Conservation (phyloP, 2,888 invertebrate genomes). For the Candidula unifasciata region DNA sequence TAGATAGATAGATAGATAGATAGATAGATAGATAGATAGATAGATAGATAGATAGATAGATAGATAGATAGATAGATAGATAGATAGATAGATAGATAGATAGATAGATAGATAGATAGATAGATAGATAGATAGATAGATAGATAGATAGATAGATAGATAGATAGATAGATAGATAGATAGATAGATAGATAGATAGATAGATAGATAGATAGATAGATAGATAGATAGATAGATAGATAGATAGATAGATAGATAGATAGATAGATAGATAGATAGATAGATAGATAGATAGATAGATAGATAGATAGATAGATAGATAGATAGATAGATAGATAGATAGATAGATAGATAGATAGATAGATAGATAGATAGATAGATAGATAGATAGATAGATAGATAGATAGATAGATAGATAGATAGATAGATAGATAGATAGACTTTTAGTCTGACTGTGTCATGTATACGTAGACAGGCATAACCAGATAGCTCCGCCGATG, state of each 20-base stretch:
- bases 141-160: not conserved
- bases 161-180: not conserved
- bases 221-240: not conserved
- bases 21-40: not conserved
- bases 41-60: not conserved
- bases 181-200: not conserved
- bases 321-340: too few species aligned
- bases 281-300: not conserved
- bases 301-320: not conserved
- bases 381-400: too few species aligned
- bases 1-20: not conserved
- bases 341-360: too few species aligned
- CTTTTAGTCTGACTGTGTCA: too few species aligned
- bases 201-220: not conserved
- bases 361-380: too few species aligned
- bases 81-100: not conserved
- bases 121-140: not conserved
- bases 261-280: not conserved
- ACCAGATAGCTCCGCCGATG: too few species aligned
- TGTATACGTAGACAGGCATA: too few species aligned
- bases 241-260: not conserved
- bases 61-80: not conserved
- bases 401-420: too few species aligned
- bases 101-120: not conserved
- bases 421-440: too few species aligned